phyloP scores from a whole-genome alignment of 1,140 invertebrate genomes.

The Dendrolimus kikuchii region DNA sequence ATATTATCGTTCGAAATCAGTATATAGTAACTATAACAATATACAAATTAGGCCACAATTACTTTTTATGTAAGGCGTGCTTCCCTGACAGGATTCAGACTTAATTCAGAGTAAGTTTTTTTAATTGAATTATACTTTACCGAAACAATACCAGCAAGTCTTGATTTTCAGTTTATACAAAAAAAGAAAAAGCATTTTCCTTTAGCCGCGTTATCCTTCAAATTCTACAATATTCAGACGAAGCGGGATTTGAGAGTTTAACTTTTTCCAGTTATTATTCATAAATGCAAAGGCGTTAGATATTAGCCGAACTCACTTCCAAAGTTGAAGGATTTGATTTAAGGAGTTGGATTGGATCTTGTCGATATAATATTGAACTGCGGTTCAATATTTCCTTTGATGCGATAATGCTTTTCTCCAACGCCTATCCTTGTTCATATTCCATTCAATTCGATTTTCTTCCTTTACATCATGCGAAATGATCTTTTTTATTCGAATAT shows the following conservation, averaged over 20 bases:
- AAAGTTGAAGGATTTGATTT: slow-evolving; percentile 43
- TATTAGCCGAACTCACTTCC: slow-evolving; percentile 46
- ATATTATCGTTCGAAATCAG: no score
- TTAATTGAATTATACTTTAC: no score
- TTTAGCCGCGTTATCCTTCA: slow-evolving; percentile 35
- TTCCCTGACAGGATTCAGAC: no score
- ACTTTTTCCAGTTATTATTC: slow-evolving; percentile 65
- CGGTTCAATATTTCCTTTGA: slow-evolving; percentile 10
- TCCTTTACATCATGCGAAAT: no score
- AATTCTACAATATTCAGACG: slow-evolving; percentile 49
- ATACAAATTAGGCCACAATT: no score
- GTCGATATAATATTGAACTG: slow-evolving; percentile 31
- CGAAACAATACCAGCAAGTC: no score
- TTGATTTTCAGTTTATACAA: background rate
- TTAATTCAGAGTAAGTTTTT: no score
- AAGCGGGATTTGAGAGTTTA: slow-evolving; percentile 50
- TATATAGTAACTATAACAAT: no score
- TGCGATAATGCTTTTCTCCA: slow-evolving; percentile 11
- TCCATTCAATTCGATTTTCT: slow-evolving; percentile 8
- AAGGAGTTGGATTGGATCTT: slow-evolving; percentile 36
- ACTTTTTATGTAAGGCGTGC: no score
- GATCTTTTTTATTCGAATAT: no score
- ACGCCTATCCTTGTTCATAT: slow-evolving; percentile 3
- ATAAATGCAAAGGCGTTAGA: slow-evolving; percentile 60
- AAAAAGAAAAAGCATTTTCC: slow-evolving; percentile 20